Evolutionary conservation across 1,140 invertebrate species (phyloP), one percentile per base, ranked within the genome.

Genomic region (Gonatopus flavifemur): DNA sequence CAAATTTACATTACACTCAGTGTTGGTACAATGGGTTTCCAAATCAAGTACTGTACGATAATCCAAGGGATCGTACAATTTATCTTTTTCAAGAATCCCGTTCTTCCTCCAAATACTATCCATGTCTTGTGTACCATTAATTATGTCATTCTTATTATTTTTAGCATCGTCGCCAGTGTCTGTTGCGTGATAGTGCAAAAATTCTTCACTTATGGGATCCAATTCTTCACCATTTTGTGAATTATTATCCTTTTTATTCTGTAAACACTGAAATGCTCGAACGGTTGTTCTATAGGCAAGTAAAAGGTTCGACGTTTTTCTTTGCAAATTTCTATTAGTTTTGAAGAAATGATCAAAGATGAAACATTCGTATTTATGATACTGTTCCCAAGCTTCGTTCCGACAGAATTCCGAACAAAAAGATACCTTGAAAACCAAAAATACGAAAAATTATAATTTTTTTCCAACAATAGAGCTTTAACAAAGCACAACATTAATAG

Each of bases 311-410:
- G 66, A 78, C 49, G 35, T 72, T 71, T 43, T 50, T 40, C 55
- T 18, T 35, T 28, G 16, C 19, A 22, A 28, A 22, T 53, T 59
- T 70, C 52, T 33, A 66, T 67, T 38, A 55, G 66, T 41, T 58
- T 67, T 48, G 56, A 59, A 42, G 70, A 85, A 72, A 41, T 64
- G 52, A 48, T 75, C 59, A 18, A 84, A 69, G 41, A 82, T 64
- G 16, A 50, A 50, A 59, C 84, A 86, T 59, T 86, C 84, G 37
- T 70, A 79, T 54, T 65, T 61, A 57, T 86, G 84, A 55, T 78
- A 83, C 1, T 44, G 44, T 2, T 64, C 45, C 81, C 79, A 80
- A 1, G 80, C 70, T 38, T 65, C 51, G 13, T 57, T 47, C n/a
- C 73, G 59, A 60, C 84, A 86, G 12, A 71, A 48, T 25, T 73